Evolutionary conservation across 1,140 invertebrate genomes (phyloP).

Genomic region (Cylas formicarius): DNA sequence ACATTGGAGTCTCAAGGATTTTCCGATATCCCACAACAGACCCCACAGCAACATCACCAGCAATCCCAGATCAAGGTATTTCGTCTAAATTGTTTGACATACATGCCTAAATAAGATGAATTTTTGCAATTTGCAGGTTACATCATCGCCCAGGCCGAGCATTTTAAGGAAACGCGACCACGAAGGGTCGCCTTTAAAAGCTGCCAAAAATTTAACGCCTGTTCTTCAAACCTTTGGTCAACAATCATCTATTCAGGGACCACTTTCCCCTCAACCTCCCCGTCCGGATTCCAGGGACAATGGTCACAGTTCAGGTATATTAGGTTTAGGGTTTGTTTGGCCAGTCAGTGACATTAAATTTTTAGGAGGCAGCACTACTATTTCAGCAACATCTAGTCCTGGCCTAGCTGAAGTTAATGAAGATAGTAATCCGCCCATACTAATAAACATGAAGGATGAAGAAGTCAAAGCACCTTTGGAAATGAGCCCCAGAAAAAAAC

Average conservation of each 20-base stretch:
- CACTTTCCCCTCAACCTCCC: slow-evolving; percentile 45
- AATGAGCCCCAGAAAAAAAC: slow-evolving; percentile 63
- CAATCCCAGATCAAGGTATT: slow-evolving; percentile 11
- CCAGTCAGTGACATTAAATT: slow-evolving; percentile 12
- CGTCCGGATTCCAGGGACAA: slow-evolving; percentile 46
- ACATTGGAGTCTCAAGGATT: slow-evolving; percentile 8
- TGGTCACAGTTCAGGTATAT: slow-evolving; percentile 47
- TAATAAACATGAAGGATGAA: slow-evolving; percentile 34
- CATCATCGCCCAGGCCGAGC: slow-evolving; percentile 40
- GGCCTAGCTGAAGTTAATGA: slow-evolving; percentile 58
- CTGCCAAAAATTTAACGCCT: slow-evolving; percentile 42
- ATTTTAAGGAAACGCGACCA: slow-evolving; percentile 41
- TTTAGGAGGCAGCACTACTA: slow-evolving; percentile 61
- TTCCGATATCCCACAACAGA: slow-evolving; percentile 6
- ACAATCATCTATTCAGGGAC: slow-evolving; percentile 30
- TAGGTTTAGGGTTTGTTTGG: no score
- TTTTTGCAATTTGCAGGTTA: slow-evolving; percentile 22
- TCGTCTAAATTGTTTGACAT: no score
- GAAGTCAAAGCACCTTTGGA: slow-evolving; percentile 36
- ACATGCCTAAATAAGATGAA: no score
- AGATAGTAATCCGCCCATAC: slow-evolving; percentile 46
- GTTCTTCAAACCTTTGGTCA: slow-evolving; percentile 41
- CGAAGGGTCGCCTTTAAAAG: slow-evolving; percentile 37
- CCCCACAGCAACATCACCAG: background rate
- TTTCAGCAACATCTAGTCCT: slow-evolving; percentile 70